Conservation (phyloP, 2,797 vertebrate genomes). For the Hyperoplus lanceolatus region DNA sequence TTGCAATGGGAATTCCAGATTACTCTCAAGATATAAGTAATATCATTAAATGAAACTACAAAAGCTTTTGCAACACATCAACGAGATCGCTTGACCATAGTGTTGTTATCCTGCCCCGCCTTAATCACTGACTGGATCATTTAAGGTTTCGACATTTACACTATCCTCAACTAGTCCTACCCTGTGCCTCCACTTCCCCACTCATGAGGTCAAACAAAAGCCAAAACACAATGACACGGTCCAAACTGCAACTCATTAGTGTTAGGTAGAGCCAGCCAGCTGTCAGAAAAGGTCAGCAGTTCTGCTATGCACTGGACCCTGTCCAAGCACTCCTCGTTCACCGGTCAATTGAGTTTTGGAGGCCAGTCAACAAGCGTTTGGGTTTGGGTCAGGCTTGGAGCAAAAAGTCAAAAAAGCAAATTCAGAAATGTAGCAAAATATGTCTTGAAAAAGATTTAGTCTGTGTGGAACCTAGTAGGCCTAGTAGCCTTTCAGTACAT, state of each 20-base stretch:
- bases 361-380: constrained; percentile 46
- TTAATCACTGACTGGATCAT: constrained; percentile 41
- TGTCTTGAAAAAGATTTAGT: constrained; percentile 26
- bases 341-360: constrained; percentile 68
- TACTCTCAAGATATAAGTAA: neutral
- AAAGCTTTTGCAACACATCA: constrained; percentile 3
- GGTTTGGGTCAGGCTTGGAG: constrained; percentile 19
- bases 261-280: constrained; percentile 55
- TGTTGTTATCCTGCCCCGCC: neutral
- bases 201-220: constrained; percentile 63
- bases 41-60: constrained; percentile 1
- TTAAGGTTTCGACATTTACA: constrained; percentile 54
- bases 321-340: constrained; percentile 56
- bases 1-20: constrained; percentile 1
- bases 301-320: constrained; percentile 53
- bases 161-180: constrained; percentile 25
- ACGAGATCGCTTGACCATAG: constrained; percentile 9
- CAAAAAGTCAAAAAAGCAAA: constrained; percentile 50
- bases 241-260: constrained; percentile 70
- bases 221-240: constrained; percentile 59
- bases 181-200: constrained; percentile 38
- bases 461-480: constrained; percentile 36
- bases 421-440: constrained; percentile 20
- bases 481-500: constrained; percentile 47
- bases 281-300: constrained; percentile 73